These are phyloP conservation scores for Dreissena rostriformis DNA, from an alignment of 1,140 invertebrate species.

Conservation along the genomic window DNA sequence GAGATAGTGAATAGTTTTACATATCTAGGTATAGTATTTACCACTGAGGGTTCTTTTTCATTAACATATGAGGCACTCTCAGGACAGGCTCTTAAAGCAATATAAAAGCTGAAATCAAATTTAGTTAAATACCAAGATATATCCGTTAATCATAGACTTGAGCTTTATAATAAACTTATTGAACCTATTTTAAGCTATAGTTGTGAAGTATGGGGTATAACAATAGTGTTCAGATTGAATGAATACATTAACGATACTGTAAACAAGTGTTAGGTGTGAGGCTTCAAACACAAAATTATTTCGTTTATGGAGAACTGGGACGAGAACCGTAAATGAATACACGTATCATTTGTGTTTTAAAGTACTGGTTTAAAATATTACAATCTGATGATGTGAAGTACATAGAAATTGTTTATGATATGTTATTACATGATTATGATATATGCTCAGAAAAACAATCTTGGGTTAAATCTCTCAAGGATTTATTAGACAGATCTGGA, in stretches of 20 bases:
- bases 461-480: conserved; percentile 10
- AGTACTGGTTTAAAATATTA: neutral
- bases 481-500: conserved; percentile 7
- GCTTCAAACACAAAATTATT: conserved; percentile 17
- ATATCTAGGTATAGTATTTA: conserved; percentile 46
- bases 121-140: neutral
- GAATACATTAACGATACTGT: conserved; percentile 18
- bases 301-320: conserved; percentile 24
- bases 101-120: conserved; percentile 16
- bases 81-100: conserved; percentile 18
- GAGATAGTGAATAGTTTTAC: conserved; percentile 4
- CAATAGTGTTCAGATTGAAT: conserved; percentile 3
- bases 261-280: conserved; percentile 15
- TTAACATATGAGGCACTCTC: neutral
- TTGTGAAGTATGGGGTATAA: conserved; percentile 32
- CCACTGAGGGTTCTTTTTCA: conserved; percentile 14
- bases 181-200: conserved; percentile 13
- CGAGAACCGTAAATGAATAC: neutral
- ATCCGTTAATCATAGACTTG: neutral
- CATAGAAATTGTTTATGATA: conserved; percentile 8
- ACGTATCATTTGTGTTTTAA: neutral
- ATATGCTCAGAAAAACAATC: neutral
- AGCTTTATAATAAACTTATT: conserved; percentile 35
- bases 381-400: conserved; percentile 7
- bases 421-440: neutral